phyloP scores from a whole-genome alignment of 2,113 vertebrate species.

The Uria aalge region DNA sequence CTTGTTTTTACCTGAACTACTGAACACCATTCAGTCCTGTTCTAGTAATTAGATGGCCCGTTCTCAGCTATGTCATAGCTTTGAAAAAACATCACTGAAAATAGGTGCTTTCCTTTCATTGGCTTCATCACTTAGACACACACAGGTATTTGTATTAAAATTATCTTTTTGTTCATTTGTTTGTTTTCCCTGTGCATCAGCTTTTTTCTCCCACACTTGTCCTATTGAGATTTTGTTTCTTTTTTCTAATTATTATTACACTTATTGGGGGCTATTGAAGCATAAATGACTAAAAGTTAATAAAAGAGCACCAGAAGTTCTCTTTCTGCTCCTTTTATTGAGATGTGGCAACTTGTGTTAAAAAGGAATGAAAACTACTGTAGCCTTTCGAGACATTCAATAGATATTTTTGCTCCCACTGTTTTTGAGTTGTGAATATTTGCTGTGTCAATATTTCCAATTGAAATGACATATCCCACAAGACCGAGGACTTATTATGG shows the following conservation, averaged over 20 bases:
- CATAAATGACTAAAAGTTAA: not conserved
- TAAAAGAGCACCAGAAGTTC: not conserved
- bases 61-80: not conserved
- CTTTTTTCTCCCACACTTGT: not conserved
- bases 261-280: not conserved
- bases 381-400: accelerated
- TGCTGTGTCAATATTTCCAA: not conserved
- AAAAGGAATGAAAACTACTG: not conserved
- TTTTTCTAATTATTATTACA: not conserved
- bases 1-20: not conserved
- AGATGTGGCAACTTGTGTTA: not conserved
- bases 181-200: not conserved
- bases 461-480: not conserved
- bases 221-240: accelerated
- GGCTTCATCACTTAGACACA: not conserved
- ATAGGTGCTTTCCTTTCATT: not conserved
- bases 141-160: not conserved
- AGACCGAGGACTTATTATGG: not conserved
- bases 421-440: not conserved
- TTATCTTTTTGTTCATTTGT: not conserved
- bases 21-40: not conserved
- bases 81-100: not conserved
- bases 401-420: not conserved
- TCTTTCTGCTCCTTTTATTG: not conserved
- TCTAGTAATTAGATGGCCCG: not conserved